These are phyloP conservation scores for Metaphire vulgaris DNA, from an alignment of 1,140 invertebrate species.

Conservation along the genomic window DNA sequence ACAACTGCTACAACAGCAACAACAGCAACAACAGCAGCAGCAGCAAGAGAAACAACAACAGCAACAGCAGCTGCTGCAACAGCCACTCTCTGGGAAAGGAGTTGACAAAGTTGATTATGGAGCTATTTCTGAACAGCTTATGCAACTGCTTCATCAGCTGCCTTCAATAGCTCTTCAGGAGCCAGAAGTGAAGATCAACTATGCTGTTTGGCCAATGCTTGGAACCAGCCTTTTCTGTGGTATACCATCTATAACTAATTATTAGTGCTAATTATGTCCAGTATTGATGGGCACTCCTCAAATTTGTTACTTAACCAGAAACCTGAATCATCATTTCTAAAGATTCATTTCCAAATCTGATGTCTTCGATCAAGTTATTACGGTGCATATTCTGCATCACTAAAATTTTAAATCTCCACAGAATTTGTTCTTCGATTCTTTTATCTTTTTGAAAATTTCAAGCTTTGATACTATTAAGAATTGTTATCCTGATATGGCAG, in stretches of 20 bases:
- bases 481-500: no score
- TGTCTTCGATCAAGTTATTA: no score
- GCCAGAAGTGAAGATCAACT: slow-evolving; percentile 59
- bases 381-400: no score
- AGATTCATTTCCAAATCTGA: no score
- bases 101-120: slow-evolving; percentile 86
- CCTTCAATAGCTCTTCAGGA: slow-evolving; percentile 79
- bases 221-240: neutral
- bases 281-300: neutral
- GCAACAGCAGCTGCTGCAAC: slow-evolving; percentile 25
- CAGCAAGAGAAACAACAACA: slow-evolving; percentile 13
- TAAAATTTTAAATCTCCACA: no score
- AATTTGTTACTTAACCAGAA: no score
- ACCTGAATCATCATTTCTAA: no score
- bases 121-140: slow-evolving; percentile 76
- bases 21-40: slow-evolving; percentile 22
- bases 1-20: slow-evolving; percentile 21
- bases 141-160: slow-evolving; percentile 73
- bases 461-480: no score
- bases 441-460: no score
- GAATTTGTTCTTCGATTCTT: no score
- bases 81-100: slow-evolving; percentile 28
- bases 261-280: neutral
- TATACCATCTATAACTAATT: neutral
- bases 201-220: neutral